Evolutionary conservation across 2,113 vertebrate species (phyloP).

Genomic region (Toxotes chatareus): DNA sequence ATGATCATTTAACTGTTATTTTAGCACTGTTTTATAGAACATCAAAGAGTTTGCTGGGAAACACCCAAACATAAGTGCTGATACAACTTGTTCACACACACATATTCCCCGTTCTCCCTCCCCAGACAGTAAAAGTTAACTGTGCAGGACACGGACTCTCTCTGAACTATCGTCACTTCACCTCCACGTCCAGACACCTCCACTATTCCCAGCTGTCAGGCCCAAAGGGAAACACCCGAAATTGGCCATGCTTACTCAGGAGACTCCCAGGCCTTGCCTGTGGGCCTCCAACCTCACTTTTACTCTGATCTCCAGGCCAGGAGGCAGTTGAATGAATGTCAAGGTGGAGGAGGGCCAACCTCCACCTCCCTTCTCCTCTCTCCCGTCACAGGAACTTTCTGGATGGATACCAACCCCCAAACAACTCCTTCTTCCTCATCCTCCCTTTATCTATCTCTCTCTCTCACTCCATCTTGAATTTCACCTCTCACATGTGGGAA

Average conservation of each 20-base stretch:
- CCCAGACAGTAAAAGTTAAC: slow-evolving; percentile 42
- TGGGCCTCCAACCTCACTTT: slow-evolving; percentile 28
- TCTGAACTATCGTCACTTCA: slow-evolving; percentile 24
- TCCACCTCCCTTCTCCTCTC: slow-evolving; percentile 42
- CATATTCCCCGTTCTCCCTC: neutral
- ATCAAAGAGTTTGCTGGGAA: neutral
- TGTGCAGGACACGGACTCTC: slow-evolving; percentile 4
- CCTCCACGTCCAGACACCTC: slow-evolving; percentile 7
- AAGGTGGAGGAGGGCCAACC: slow-evolving; percentile 39
- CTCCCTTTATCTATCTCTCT: neutral
- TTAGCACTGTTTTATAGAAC: neutral
- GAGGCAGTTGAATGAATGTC: slow-evolving; percentile 50
- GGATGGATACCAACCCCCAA: slow-evolving; percentile 42
- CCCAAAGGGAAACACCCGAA: slow-evolving; percentile 30
- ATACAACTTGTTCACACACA: neutral
- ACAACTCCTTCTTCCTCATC: slow-evolving; percentile 40
- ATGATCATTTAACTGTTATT: neutral
- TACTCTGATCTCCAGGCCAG: slow-evolving; percentile 60
- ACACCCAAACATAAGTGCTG: slow-evolving; percentile 9
- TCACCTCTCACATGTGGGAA: slow-evolving; percentile 41
- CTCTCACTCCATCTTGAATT: slow-evolving; percentile 37
- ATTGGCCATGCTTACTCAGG: slow-evolving; percentile 33
- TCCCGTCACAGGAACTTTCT: slow-evolving; percentile 28
- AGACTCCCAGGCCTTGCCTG: slow-evolving; percentile 44
- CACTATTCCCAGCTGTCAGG: slow-evolving; percentile 26